Percentiles rank a stretch among this genome's conserved stretches.
These are phyloP conservation scores for Tetragnatha montana DNA, from an alignment of 2,888 invertebrate genomes.

Conservation along the genomic window DNA sequence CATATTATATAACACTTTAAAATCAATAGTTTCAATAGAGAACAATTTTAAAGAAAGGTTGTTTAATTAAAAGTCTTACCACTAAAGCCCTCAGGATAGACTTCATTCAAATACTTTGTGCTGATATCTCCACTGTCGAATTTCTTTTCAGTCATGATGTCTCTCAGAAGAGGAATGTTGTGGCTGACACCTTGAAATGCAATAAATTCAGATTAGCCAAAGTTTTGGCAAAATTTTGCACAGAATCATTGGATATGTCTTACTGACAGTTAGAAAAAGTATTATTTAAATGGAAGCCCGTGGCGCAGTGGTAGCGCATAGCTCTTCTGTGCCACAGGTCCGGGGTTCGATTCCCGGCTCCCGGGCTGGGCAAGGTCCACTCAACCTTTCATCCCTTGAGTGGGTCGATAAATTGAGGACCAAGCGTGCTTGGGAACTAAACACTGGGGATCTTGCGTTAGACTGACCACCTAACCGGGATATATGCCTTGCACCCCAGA, in stretches of 20 bases:
- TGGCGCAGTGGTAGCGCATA: too few species aligned
- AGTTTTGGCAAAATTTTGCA: background rate
- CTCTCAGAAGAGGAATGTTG: slow-evolving; percentile 81
- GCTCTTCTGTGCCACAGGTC: too few species aligned
- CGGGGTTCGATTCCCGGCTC: too few species aligned
- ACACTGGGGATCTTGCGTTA: too few species aligned
- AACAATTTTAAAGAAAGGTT: too few species aligned
- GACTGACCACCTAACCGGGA: too few species aligned
- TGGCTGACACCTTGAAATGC: slow-evolving; percentile 79
- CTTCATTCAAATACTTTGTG: slow-evolving; percentile 81
- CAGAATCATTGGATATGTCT: background rate
- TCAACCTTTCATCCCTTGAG: too few species aligned
- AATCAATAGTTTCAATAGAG: background rate
- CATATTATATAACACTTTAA: background rate
- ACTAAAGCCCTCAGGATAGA: slow-evolving; percentile 80
- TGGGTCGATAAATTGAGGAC: too few species aligned
- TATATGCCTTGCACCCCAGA: too few species aligned
- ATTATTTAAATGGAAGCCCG: background rate
- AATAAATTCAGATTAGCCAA: background rate
- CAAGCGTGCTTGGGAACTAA: too few species aligned
- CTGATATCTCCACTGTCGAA: slow-evolving; percentile 80
- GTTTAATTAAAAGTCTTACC: slow-evolving; percentile 34
- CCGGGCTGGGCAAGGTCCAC: too few species aligned
- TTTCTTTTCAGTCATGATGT: slow-evolving; percentile 80
- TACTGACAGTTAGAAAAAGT: background rate